Evolutionary conservation across 2,113 vertebrate genomes (phyloP), one percentile per base, ranked within the genome.

Genomic region (Aptenodytes forsteri): DNA sequence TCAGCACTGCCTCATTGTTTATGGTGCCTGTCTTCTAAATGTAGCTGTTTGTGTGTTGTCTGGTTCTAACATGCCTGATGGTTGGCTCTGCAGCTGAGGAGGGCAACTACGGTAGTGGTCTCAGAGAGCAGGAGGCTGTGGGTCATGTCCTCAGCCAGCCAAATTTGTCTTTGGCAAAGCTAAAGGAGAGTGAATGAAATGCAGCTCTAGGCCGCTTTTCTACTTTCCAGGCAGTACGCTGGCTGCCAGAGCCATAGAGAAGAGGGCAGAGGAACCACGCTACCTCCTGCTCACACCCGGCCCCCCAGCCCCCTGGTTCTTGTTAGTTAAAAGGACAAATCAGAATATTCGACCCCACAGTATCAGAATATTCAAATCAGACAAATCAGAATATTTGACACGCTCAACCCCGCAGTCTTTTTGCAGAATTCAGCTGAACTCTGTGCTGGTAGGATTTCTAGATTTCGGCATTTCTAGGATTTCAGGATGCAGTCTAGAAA

Each of bases 301-400:
- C 7, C 16, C 23, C 46, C 16, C 2, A 1, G 5, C 6, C 40
- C 44, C 30, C 4, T 0, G 2, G 11, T 34, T 67, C 49, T 67
- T 38, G 5, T 56, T 58, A 9, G 7, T 34, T 52, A n/a, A 44
- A 65, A 83, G 69, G 36, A 66, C 13, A 77, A 83, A 77, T 17
- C 64, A 38, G 58, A 83, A n/a, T 21, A 36, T 36, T 42, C 2
- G 6, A 64, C 26, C 21, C 16, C 30, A 47, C 14, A 10, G 29
- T 22, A 46, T 26, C 59, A 52, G 15, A 42, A 59, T 42, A 38
- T 20, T 76, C 44, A 82, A 58, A 73, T 50, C 46, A 22, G 38
- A 83, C n/a, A 40, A 69, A 72, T 38, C 50, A 64, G 58, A 36
- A 30, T 52, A 46, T 25, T 47, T 0, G 0, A 21, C 36, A 50